Evolutionary conservation across 2,797 vertebrate species (phyloP).

Genomic region (Hypotaenidia okinawae): DNA sequence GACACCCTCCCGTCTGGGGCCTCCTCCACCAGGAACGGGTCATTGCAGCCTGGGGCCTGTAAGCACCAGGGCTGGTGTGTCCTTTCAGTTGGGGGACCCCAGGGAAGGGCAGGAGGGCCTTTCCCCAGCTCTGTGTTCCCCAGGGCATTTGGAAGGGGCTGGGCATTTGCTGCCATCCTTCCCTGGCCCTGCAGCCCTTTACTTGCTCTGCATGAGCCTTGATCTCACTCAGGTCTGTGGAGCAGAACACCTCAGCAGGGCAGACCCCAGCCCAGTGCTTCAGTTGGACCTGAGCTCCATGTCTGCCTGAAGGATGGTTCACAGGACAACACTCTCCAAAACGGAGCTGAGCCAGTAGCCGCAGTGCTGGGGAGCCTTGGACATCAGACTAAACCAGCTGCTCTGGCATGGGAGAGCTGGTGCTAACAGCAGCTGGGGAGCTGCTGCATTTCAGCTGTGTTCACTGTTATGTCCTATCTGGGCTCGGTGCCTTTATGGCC

Average conservation of each 20-base stretch:
- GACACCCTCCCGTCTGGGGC: not conserved
- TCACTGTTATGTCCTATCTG: not conserved
- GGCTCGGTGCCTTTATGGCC: not conserved
- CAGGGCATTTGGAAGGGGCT: not conserved
- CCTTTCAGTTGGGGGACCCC: not conserved
- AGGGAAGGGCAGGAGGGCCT: not conserved
- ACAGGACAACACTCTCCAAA: conserved; percentile 43
- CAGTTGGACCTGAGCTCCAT: conserved; percentile 46
- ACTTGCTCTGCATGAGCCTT: not conserved
- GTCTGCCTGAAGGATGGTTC: conserved; percentile 63
- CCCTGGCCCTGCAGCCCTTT: not conserved
- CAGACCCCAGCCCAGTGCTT: conserved; percentile 68
- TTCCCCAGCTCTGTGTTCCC: not conserved
- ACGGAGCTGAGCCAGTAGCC: conserved; percentile 42
- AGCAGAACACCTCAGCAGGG: conserved; percentile 59
- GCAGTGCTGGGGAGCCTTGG: rapidly evolving
- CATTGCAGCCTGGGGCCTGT: not conserved
- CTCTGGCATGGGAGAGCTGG: rapidly evolving
- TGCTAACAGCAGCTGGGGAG: not conserved
- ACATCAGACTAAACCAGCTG: not conserved
- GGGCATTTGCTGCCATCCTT: not conserved
- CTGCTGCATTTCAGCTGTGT: not conserved
- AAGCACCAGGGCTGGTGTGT: not conserved
- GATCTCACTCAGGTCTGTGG: conserved; percentile 65
- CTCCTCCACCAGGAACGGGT: not conserved